Evolutionary conservation across 2,113 vertebrate species (phyloP).

Genomic region (Prinia subflava): DNA sequence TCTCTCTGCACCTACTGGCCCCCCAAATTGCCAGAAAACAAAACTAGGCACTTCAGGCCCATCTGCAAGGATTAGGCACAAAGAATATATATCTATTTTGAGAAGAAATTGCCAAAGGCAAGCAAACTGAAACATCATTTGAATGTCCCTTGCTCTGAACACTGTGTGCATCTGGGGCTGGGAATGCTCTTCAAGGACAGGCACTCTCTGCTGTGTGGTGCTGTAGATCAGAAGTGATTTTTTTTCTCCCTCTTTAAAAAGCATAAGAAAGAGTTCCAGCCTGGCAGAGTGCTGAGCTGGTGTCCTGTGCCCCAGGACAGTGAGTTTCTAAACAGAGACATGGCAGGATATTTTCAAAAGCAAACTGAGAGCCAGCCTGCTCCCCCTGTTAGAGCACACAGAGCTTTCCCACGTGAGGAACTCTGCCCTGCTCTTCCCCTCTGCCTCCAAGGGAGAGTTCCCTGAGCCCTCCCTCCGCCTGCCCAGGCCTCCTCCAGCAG

Average conservation of each 20-base stretch:
- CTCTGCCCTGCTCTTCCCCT: neutral
- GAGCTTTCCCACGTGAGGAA: neutral
- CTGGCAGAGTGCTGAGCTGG: rapidly evolving
- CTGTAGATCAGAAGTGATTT: neutral
- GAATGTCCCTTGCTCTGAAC: neutral
- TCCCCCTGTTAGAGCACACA: rapidly evolving
- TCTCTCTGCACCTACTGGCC: neutral
- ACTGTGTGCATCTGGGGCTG: neutral
- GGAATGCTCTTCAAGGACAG: neutral
- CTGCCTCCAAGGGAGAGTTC: neutral
- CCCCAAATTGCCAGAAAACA: neutral
- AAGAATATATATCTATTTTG: neutral
- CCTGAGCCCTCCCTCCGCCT: neutral
- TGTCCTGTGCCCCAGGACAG: neutral
- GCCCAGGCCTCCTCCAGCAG: neutral
- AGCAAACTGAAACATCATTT: neutral
- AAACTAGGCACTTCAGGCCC: neutral
- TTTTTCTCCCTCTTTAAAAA: neutral
- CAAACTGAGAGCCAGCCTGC: neutral
- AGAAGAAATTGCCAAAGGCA: neutral
- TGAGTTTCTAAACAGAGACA: neutral
- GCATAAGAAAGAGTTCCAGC: neutral
- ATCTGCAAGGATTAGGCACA: neutral
- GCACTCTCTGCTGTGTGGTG: neutral
- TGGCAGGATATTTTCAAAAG: neutral